These are phyloP conservation scores for Sylvia borin DNA, from an alignment of 2,797 vertebrate genomes.

Conservation along the genomic window DNA sequence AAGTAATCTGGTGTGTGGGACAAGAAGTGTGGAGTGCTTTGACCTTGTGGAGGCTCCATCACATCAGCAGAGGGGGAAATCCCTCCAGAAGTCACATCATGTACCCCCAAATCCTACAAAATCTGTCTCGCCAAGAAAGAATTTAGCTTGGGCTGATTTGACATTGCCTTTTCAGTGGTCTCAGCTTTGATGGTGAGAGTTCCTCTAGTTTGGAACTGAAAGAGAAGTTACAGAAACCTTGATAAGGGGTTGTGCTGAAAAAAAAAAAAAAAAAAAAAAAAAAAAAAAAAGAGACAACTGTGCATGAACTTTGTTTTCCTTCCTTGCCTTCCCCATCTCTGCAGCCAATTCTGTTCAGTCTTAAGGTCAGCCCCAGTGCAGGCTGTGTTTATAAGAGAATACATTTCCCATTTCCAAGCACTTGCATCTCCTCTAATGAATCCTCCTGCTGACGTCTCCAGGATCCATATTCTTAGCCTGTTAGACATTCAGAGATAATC, in stretches of 20 bases:
- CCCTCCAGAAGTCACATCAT: background rate
- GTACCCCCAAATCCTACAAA: background rate
- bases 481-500: slow-evolving; percentile 55
- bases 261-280: slow-evolving; percentile 32
- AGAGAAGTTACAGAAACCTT: background rate
- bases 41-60: background rate
- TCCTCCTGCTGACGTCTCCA: slow-evolving; percentile 46
- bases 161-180: background rate
- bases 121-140: background rate
- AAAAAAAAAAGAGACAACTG: background rate
- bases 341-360: slow-evolving; percentile 26
- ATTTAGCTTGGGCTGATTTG: background rate
- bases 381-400: slow-evolving; percentile 55
- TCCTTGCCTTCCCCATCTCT: background rate
- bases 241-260: background rate
- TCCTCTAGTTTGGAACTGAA: background rate
- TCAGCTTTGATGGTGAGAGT: background rate
- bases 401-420: slow-evolving; percentile 58
- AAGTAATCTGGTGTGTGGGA: background rate
- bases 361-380: slow-evolving; percentile 64
- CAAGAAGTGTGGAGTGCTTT: background rate
- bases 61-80: background rate
- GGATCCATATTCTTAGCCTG: slow-evolving; percentile 47
- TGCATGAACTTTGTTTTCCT: background rate
- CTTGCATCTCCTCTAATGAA: slow-evolving; percentile 56